A percentile compares a stretch with the other conserved stretches of the same genome.
Evolutionary conservation across 2,797 vertebrate species (phyloP).

Genomic region (Sitta carolinensis): DNA sequence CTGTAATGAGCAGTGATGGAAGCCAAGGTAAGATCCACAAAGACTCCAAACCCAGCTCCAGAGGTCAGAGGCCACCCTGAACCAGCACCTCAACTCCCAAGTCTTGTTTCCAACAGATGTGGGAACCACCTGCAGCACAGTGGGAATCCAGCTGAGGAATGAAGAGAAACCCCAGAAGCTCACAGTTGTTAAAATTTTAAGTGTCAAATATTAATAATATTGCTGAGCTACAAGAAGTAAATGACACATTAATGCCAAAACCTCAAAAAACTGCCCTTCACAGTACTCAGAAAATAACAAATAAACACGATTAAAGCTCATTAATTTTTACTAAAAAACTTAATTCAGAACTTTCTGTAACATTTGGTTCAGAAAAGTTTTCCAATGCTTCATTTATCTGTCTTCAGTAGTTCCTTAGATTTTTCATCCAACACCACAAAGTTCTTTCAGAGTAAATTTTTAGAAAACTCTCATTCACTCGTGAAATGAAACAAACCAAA

Average conservation of each 20-base stretch:
- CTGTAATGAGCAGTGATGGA: not conserved
- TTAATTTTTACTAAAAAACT: not conserved
- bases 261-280: not conserved
- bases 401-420: not conserved
- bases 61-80: not conserved
- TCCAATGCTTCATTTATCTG: not conserved
- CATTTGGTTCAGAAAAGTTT: not conserved
- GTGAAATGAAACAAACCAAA: not conserved
- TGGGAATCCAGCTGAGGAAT: not conserved
- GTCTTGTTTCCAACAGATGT: not conserved
- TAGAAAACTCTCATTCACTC: slow-evolving; percentile 26
- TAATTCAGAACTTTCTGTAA: not conserved
- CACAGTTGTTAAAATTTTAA: not conserved
- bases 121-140: not conserved
- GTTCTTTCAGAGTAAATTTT: not conserved
- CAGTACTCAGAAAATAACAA: not conserved
- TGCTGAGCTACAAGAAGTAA: not conserved
- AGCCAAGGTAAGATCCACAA: not conserved
- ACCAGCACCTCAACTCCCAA: not conserved
- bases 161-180: not conserved
- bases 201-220: not conserved
- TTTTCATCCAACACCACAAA: not conserved
- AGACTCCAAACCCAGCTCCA: not conserved
- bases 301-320: not conserved
- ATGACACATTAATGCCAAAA: not conserved